Conservation (phyloP, 2,113 vertebrate species). For the Pampusana beccarii region DNA sequence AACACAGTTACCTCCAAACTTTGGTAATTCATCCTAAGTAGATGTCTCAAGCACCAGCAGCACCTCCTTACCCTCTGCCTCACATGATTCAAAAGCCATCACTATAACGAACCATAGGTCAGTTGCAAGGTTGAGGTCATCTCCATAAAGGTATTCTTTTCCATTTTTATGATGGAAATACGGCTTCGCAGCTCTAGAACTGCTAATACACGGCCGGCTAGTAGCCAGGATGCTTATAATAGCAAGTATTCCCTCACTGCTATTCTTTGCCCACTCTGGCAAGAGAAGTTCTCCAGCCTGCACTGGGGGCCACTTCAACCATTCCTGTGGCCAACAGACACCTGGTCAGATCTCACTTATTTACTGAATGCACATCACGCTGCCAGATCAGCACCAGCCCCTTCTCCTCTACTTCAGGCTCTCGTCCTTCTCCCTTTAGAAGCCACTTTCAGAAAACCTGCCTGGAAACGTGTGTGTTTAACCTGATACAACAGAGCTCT, state of each 20-base stretch:
- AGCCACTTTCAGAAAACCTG: not conserved
- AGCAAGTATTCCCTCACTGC: conserved; percentile 23
- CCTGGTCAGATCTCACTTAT: not conserved
- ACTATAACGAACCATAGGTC: not conserved
- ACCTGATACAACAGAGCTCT: not conserved
- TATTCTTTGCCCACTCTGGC: not conserved
- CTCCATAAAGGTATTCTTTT: conserved; percentile 47
- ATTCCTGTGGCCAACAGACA: not conserved
- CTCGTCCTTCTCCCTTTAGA: not conserved
- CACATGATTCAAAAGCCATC: not conserved
- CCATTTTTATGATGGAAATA: conserved; percentile 29
- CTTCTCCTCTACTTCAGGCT: not conserved
- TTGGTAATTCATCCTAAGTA: not conserved
- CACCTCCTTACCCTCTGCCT: not conserved
- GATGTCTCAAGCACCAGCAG: not conserved
- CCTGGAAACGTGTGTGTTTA: not conserved
- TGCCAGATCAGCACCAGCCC: not conserved
- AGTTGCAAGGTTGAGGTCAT: conserved; percentile 19
- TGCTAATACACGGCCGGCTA: not conserved
- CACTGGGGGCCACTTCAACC: not conserved
- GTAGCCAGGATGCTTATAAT: conserved; percentile 22
- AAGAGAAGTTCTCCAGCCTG: not conserved
- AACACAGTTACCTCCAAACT: not conserved
- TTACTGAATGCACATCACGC: not conserved
- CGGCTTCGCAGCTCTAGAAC: conserved; percentile 22